Conservation (phyloP, 2,113 vertebrate genomes). For the Eublepharis macularius region DNA sequence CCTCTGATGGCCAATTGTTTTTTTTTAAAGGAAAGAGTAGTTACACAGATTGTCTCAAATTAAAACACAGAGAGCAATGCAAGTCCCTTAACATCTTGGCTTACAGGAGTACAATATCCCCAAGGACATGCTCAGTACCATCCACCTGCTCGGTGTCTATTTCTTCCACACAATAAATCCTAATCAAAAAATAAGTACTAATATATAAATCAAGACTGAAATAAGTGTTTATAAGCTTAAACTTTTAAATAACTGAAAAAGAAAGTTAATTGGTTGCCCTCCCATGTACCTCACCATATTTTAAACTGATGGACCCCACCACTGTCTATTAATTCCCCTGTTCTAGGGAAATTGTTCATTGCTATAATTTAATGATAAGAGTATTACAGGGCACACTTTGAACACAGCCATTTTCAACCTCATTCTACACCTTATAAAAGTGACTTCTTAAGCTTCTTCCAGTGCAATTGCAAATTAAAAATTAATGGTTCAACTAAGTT, state of each 20-base stretch:
- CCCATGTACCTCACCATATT: background rate
- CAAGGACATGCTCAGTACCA: constrained; percentile 10
- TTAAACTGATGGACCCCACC: background rate
- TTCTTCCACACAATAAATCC: constrained; percentile 31
- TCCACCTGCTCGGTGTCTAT: constrained; percentile 4
- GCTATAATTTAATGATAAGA: background rate
- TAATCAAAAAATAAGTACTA: background rate
- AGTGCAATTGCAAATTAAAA: background rate
- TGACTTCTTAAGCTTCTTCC: background rate
- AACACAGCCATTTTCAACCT: background rate
- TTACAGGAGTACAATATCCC: constrained; percentile 20
- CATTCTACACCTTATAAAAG: background rate
- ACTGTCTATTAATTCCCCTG: background rate
- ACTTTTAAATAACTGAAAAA: background rate
- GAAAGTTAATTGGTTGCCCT: background rate
- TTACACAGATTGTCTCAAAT: constrained; percentile 33
- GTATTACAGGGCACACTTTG: background rate
- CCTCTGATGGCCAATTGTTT: constrained; percentile 13
- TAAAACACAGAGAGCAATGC: constrained; percentile 15
- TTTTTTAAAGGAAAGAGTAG: constrained; percentile 10
- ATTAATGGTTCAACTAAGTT: background rate
- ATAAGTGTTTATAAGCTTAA: background rate
- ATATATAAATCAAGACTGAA: background rate
- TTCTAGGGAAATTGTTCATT: background rate
- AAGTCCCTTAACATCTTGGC: constrained; percentile 26